Base-by-base conservation (phyloP, 1,140 invertebrate genomes). In the Drosophila asahinai region DNA sequence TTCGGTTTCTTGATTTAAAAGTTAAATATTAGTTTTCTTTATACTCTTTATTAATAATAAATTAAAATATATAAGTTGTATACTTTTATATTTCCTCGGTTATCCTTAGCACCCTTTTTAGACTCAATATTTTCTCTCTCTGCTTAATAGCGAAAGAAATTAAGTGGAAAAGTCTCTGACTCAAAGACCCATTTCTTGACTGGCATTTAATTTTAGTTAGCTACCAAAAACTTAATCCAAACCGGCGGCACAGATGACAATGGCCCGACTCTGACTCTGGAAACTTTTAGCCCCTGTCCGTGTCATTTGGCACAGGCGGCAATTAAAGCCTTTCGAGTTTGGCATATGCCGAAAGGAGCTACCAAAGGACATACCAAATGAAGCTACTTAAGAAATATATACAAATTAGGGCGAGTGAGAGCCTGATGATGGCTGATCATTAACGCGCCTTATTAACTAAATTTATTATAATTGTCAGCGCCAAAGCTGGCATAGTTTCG, bases 381-480 rank as follows among this genome's bases (percentile, higher is more conserved):
- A 9, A 36, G 33, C 33, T 9, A 36, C 33, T 6, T 8, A 36
- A 59, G 52, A 57, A 42, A 71, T 43, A 40, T 45, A 42, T 65
- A 60, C 42, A 47, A 51, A 59, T 74, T 75, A 77, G 40, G 33
- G 52, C 19, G 19, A 19, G 19, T 19, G 19, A 19, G 19, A 11
- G 54, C 43, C 66, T 68, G 81, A 77, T 86, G 86, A 86, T 90
- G 86, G 79, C 79, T 71, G 76, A 80, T 79, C 86, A 80, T 90
- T 90, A 90, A 86, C 71, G 86, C 86, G 86, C 72, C 84, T 90
- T 91, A 90, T 90, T 90, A 90, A 77, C 71, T 65, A 72, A 90
- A 90, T 90, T 90, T 90, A 90, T 90, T 90, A 90, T 90, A 90
- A 90, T 82, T 83, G 87, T 51, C 74, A 66, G 63, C 64, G 66